phyloP scores from a whole-genome alignment of 2,888 invertebrate species.

The Crematogaster levior region DNA sequence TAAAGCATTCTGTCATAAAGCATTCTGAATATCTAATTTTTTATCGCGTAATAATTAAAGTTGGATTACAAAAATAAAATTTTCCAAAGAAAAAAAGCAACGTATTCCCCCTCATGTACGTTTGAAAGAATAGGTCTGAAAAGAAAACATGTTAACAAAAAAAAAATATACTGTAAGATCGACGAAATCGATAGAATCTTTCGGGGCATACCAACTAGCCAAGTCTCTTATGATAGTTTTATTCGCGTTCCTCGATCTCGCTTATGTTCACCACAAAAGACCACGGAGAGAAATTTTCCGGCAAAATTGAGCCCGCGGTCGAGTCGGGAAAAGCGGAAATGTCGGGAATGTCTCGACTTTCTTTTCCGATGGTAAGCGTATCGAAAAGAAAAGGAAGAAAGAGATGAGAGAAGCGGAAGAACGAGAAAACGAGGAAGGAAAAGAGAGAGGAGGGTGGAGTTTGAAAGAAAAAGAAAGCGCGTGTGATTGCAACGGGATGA shows the following conservation, averaged over 20 bases:
- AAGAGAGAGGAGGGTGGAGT: not conserved
- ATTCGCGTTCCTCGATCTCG: conserved; percentile 43
- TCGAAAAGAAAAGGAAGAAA: conserved; percentile 11
- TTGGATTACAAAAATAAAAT: conserved; percentile 13
- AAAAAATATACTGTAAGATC: conserved; percentile 23
- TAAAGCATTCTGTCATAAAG: too few relatives aligned
- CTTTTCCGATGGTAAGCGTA: conserved; percentile 17
- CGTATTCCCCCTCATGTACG: not conserved
- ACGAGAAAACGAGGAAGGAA: not conserved
- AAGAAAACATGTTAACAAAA: conserved; percentile 28
- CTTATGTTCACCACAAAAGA: conserved; percentile 41
- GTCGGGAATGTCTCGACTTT: conserved; percentile 35
- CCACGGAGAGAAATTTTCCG: conserved; percentile 40
- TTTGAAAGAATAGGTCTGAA: conserved; percentile 10
- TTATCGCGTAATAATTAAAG: not conserved
- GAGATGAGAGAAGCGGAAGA: conserved; percentile 12
- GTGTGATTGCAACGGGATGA: conserved; percentile 9
- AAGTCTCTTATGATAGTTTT: conserved; percentile 39
- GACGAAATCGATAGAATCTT: conserved; percentile 54
- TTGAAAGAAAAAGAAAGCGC: conserved; percentile 6
- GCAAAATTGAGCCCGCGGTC: conserved; percentile 45
- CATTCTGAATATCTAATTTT: not conserved
- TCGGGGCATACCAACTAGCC: conserved; percentile 52
- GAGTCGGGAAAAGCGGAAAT: conserved; percentile 39
- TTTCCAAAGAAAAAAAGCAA: not conserved